Evolutionary conservation across 53 echinoderm and acorn worm genomes (phyloP).

Genomic region (Paracentrotus lividus): DNA sequence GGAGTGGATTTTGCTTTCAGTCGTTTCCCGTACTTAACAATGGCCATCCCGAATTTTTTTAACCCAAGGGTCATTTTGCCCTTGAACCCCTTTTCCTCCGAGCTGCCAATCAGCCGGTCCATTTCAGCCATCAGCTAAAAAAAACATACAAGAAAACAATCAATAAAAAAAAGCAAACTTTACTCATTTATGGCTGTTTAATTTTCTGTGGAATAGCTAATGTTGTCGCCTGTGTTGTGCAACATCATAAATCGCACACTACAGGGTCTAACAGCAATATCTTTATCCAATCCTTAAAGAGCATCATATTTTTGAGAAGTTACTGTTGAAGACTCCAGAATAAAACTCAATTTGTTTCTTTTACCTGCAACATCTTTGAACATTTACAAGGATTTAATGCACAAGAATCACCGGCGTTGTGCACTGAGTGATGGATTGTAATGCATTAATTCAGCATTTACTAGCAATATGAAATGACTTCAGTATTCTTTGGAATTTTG

Average conservation of each 20-base stretch:
- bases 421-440: conserved; percentile 42
- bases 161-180: conserved; percentile 48
- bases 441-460: conserved; percentile 20
- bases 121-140: conserved; percentile 66
- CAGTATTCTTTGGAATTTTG: conserved; percentile 51
- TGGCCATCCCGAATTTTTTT: conserved; percentile 60
- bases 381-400: conserved; percentile 43
- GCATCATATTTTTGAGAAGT: conserved; percentile 50
- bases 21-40: conserved; percentile 57
- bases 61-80: conserved; percentile 45
- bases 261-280: conserved; percentile 41
- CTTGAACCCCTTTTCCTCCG: conserved; percentile 44
- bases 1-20: conserved; percentile 60
- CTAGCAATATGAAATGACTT: conserved; percentile 39
- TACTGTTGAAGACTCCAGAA: conserved; percentile 46
- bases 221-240: conserved; percentile 52
- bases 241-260: conserved; percentile 52
- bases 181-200: conserved; percentile 53
- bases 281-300: conserved; percentile 35
- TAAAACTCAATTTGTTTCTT: conserved; percentile 22
- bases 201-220: conserved; percentile 50
- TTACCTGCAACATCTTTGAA: conserved; percentile 51
- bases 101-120: conserved; percentile 55
- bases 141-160: conserved; percentile 44
- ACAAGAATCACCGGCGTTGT: conserved; percentile 26